These are phyloP conservation scores for Phyllostomus hastatus DNA, from an alignment of 2,113 vertebrate species.

Conservation along the genomic window DNA sequence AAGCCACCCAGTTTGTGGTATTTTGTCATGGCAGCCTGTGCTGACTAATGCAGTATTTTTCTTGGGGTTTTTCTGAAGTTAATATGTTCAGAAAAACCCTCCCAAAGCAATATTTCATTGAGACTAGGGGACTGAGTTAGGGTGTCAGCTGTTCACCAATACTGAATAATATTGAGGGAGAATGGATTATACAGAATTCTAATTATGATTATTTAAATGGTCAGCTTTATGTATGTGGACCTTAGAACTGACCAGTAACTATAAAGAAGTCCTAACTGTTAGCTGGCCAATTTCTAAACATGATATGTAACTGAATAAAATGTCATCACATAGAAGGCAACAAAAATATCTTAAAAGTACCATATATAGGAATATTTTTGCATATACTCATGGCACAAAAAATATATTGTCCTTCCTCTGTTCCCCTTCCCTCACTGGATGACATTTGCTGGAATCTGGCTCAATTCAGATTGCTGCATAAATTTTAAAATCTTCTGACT, in stretches of 20 bases:
- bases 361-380: not conserved
- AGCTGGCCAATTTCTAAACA: not conserved
- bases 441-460: not conserved
- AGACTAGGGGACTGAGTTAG: rapidly evolving
- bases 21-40: not conserved
- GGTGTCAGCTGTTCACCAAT: not conserved
- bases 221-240: not conserved
- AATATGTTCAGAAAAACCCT: not conserved
- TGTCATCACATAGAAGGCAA: not conserved
- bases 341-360: not conserved
- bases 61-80: not conserved
- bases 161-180: not conserved
- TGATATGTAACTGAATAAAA: not conserved
- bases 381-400: not conserved
- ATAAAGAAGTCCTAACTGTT: not conserved
- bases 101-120: not conserved
- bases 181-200: not conserved
- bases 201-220: not conserved
- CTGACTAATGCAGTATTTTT: not conserved
- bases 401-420: not conserved
- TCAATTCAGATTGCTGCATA: not conserved
- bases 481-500: not conserved
- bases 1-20: not conserved
- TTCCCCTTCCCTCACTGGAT: rapidly evolving
- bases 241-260: not conserved